These are phyloP conservation scores for Nothoprocta pentlandii DNA, from an alignment of 2,113 vertebrate species.

Conservation along the genomic window DNA sequence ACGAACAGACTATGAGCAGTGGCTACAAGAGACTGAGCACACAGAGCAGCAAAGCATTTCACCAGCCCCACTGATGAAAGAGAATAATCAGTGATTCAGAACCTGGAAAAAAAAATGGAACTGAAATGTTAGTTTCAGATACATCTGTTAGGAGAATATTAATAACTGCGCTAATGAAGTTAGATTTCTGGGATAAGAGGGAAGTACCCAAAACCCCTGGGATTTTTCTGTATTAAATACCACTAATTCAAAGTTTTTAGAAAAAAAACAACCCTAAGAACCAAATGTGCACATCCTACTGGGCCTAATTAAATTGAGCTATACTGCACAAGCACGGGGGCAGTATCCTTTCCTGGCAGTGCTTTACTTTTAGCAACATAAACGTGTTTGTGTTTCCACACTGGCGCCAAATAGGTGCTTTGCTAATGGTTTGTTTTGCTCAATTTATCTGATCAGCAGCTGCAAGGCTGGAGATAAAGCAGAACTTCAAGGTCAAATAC, in stretches of 20 bases:
- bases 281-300: neutral
- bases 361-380: neutral
- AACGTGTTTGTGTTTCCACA: neutral
- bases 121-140: neutral
- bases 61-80: neutral
- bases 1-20: neutral
- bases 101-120: neutral
- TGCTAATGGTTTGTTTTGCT: constrained; percentile 15
- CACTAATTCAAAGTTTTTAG: neutral
- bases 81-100: neutral
- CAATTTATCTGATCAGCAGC: neutral
- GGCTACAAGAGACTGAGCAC: neutral
- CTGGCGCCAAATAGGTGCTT: constrained; percentile 5
- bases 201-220: neutral
- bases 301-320: rapidly evolving
- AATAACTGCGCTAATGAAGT: neutral
- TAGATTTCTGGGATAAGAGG: neutral
- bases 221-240: neutral
- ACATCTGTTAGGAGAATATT: neutral
- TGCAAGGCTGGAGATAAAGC: neutral
- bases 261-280: neutral
- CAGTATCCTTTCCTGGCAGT: neutral
- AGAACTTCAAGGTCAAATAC: constrained; percentile 60
- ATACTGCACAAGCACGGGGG: neutral
- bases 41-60: neutral